Percentiles rank a stretch among this genome's conserved stretches.
Conservation (phyloP, 2,888 invertebrate species). For the Cantharis nigra region DNA sequence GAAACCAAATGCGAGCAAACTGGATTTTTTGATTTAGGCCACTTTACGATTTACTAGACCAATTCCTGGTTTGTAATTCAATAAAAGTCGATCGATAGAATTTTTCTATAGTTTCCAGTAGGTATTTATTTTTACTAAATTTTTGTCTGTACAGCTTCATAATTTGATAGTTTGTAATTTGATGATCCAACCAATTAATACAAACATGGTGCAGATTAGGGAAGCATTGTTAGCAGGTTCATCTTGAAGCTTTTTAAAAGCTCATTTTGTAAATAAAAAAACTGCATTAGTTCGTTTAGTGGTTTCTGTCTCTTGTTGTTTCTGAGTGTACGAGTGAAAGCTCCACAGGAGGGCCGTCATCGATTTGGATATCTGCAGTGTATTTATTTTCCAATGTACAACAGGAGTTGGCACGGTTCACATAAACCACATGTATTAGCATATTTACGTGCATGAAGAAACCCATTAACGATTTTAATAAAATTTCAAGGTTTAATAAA, state of each 20-base stretch:
- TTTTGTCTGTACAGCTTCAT: not conserved
- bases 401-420: not conserved
- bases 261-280: not conserved
- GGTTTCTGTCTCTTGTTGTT: not conserved
- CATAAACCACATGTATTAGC: not conserved
- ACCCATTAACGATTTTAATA: not conserved
- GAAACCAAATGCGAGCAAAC: not conserved
- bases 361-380: not conserved
- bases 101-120: too few species aligned
- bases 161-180: not conserved
- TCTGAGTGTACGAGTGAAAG: not conserved
- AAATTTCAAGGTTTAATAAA: not conserved
- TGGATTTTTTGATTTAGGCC: not conserved
- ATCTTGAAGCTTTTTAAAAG: not conserved
- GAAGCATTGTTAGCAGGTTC: not conserved
- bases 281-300: not conserved
- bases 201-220: not conserved
- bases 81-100: too few species aligned
- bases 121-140: too few species aligned
- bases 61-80: not conserved
- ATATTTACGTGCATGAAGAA: not conserved
- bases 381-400: not conserved
- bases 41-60: not conserved
- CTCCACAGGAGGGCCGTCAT: not conserved
- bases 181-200: not conserved